Evolutionary conservation across 1,140 invertebrate genomes (phyloP).

Genomic region (Drosophila burlai): DNA sequence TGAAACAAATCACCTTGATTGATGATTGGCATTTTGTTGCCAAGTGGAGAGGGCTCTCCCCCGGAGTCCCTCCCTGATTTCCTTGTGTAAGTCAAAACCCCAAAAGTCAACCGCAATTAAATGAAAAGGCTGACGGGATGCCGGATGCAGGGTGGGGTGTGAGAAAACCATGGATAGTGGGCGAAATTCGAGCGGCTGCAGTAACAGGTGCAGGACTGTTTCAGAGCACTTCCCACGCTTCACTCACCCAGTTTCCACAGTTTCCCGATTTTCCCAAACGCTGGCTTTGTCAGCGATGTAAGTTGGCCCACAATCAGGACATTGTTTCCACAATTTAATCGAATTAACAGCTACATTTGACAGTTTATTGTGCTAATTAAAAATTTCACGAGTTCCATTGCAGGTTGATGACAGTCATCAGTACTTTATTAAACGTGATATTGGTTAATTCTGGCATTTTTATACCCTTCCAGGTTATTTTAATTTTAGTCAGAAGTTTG

Average conservation of each 20-base stretch:
- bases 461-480: no score
- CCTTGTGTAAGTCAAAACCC: slow-evolving; percentile 63
- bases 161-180: slow-evolving; percentile 19
- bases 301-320: slow-evolving; percentile 15
- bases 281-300: slow-evolving; percentile 54
- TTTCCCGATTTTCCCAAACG: slow-evolving; percentile 14
- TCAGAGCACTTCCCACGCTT: neutral
- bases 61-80: slow-evolving; percentile 9
- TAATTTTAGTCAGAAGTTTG: no score
- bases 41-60: slow-evolving; percentile 35
- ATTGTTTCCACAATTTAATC: slow-evolving; percentile 53
- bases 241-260: neutral
- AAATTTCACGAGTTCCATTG: slow-evolving; percentile 21
- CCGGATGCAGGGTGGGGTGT: slow-evolving; percentile 14
- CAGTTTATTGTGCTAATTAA: slow-evolving; percentile 72
- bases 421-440: neutral
- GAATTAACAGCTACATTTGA: slow-evolving; percentile 60
- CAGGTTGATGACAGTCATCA: neutral
- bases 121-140: slow-evolving; percentile 65
- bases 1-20: slow-evolving; percentile 83
- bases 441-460: neutral
- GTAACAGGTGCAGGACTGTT: slow-evolving; percentile 20
- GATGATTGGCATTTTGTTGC: slow-evolving; percentile 81
- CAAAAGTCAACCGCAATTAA: slow-evolving; percentile 83
- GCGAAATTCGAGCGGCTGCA: slow-evolving; percentile 49